These are phyloP conservation scores for Phania funesta DNA, from an alignment of 2,888 invertebrate genomes.

Conservation along the genomic window DNA sequence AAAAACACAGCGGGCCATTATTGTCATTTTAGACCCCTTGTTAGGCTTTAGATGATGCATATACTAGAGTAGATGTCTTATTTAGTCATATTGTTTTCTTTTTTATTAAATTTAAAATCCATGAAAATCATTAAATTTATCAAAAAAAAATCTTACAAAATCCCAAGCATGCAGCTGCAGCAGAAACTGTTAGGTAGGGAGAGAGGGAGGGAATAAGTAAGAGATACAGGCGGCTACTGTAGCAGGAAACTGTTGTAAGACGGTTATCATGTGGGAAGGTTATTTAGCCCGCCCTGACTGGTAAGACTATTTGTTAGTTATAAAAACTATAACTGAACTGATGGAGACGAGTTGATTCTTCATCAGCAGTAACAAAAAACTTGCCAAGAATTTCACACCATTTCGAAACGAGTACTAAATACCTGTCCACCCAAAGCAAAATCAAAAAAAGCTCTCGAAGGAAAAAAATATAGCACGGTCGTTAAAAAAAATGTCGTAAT, in stretches of 20 bases:
- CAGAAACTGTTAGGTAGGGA: background rate
- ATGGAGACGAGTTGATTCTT: background rate
- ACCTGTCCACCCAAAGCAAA: background rate
- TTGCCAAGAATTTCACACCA: slow-evolving; percentile 53
- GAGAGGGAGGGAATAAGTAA: too few relatives aligned
- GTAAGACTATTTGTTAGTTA: too few relatives aligned
- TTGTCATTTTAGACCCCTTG: too few relatives aligned
- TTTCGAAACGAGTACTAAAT: slow-evolving; percentile 25
- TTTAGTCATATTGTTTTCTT: background rate
- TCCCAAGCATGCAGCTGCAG: slow-evolving; percentile 6
- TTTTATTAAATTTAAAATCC: slow-evolving; percentile 27
- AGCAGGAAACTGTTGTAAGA: too few relatives aligned
- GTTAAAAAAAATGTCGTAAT: slow-evolving; percentile 58
- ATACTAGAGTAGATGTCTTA: slow-evolving; percentile 4
- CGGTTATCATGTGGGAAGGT: too few relatives aligned
- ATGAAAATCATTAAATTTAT: slow-evolving; percentile 27
- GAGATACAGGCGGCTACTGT: background rate
- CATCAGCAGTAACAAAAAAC: background rate
- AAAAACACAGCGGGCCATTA: slow-evolving; percentile 62
- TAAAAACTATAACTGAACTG: too few relatives aligned
- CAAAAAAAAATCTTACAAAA: background rate
- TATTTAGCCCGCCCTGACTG: too few relatives aligned
- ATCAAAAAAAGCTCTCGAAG: slow-evolving; percentile 14
- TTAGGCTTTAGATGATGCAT: background rate
- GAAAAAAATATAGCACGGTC: slow-evolving; percentile 16